These are phyloP conservation scores for Chromoteleia sp. DNA, from an alignment of 2,888 invertebrate species.

Conservation along the genomic window DNA sequence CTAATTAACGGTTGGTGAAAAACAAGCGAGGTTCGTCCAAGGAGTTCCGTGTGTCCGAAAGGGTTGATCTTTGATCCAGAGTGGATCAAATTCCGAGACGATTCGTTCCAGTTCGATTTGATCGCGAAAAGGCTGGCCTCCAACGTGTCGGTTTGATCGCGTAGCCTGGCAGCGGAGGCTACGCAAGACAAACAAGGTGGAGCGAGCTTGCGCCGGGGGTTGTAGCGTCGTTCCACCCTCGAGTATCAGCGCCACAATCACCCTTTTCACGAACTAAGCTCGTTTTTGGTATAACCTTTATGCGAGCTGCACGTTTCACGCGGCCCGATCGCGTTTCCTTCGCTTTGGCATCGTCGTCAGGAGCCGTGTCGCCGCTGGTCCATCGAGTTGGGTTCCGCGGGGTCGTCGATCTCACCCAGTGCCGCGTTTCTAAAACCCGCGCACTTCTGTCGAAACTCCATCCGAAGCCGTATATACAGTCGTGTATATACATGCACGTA, in stretches of 20 bases:
- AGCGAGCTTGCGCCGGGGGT: conserved; percentile 68
- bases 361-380: conserved; percentile 45
- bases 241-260: conserved; percentile 78
- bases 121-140: neutral
- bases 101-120: neutral
- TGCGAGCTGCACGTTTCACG: conserved; percentile 71
- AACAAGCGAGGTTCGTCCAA: too few species aligned
- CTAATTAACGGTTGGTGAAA: too few species aligned
- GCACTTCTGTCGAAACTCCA: conserved; percentile 16
- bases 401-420: conserved; percentile 37
- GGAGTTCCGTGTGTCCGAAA: too few species aligned
- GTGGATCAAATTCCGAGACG: neutral
- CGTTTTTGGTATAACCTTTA: conserved; percentile 75
- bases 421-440: conserved; percentile 20
- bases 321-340: conserved; percentile 51
- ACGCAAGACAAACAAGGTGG: conserved; percentile 61
- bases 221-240: conserved; percentile 74
- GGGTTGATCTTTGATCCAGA: neutral
- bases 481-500: conserved; percentile 32
- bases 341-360: conserved; percentile 35
- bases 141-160: conserved; percentile 12
- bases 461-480: conserved; percentile 26
- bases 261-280: conserved; percentile 74
- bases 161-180: conserved; percentile 52
- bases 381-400: conserved; percentile 5